phyloP scores from a whole-genome alignment of 2,113 vertebrate species.

The Poeciliopsis occidentalis region DNA sequence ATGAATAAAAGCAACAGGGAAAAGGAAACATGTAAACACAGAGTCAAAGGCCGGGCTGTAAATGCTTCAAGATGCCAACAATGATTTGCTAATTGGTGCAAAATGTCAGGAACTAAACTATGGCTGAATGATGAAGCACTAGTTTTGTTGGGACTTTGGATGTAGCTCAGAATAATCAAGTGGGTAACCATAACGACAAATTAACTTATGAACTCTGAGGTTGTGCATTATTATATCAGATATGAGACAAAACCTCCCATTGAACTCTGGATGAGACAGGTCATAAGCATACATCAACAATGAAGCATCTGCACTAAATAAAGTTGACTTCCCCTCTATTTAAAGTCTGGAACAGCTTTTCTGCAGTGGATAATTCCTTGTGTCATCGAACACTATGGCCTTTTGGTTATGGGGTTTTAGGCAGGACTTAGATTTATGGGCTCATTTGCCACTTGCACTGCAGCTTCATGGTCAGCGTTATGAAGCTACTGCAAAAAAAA shows the following conservation, averaged over 20 bases:
- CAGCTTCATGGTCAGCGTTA: background rate
- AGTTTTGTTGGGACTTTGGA: too few relatives aligned
- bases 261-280: background rate
- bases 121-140: background rate
- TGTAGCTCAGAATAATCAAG: too few relatives aligned
- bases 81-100: too few relatives aligned
- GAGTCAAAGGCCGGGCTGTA: too few relatives aligned
- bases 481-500: constrained; percentile 14
- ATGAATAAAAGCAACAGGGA: too few relatives aligned
- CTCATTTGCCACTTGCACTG: constrained; percentile 22
- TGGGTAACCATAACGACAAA: background rate
- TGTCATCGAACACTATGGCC: background rate
- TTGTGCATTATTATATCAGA: background rate
- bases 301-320: background rate
- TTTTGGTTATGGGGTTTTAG: background rate
- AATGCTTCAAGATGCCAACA: too few relatives aligned
- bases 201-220: background rate
- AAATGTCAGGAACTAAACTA: too few relatives aligned
- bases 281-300: background rate
- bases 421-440: constrained; percentile 24
- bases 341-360: background rate
- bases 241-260: background rate
- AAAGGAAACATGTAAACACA: too few relatives aligned
- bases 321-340: background rate
- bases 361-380: background rate